phyloP scores from a whole-genome alignment of 2,888 invertebrate species.

The Nomada ruficornis region DNA sequence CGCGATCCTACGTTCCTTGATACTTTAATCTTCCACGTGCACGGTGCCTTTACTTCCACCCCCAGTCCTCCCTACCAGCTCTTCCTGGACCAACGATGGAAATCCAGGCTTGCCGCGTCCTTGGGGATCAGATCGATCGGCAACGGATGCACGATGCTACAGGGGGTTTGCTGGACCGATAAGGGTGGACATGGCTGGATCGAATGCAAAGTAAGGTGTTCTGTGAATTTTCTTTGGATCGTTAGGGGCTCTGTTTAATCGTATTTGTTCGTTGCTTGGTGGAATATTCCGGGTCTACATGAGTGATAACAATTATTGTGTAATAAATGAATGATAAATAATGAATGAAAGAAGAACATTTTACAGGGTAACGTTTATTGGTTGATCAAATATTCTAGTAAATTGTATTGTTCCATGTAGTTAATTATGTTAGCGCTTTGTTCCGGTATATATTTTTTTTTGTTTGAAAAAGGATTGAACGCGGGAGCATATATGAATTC shows the following conservation, averaged over 20 bases:
- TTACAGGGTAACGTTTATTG: no score
- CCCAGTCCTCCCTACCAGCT: no score
- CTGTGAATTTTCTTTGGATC: background rate
- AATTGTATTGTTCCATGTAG: no score
- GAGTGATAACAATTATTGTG: no score
- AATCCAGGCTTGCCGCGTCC: constrained; percentile 7
- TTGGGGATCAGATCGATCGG: constrained; percentile 36
- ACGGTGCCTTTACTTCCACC: constrained; percentile 26
- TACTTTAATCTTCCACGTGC: constrained; percentile 61
- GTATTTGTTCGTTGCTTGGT: background rate
- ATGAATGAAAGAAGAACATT: no score
- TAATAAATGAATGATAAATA: no score
- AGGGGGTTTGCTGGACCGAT: background rate
- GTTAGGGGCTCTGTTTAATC: background rate
- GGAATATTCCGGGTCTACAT: background rate
- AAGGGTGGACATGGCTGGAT: constrained; percentile 2
- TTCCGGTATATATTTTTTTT: no score
- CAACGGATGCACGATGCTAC: background rate
- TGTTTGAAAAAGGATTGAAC: no score
- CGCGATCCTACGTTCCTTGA: constrained; percentile 52
- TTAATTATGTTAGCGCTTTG: no score
- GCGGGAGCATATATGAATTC: no score
- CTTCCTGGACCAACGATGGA: constrained; percentile 5
- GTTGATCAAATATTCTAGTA: no score
- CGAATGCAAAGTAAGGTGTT: background rate